Conservation (phyloP, 2,797 vertebrate genomes). For the Premnoplex brunnescens region DNA sequence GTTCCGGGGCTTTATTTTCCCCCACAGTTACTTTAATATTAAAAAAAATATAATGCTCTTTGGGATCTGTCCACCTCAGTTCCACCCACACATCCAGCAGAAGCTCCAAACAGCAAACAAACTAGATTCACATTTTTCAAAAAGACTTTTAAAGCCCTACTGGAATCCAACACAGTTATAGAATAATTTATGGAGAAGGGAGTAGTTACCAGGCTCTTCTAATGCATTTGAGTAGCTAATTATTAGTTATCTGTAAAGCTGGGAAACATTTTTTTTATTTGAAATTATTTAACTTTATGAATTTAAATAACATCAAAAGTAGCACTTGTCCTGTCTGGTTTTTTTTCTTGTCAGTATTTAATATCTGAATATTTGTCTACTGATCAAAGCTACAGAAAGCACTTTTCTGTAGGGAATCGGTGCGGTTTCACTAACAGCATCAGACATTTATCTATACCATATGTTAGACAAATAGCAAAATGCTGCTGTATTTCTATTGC, state of each 20-base stretch:
- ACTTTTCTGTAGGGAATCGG: background rate
- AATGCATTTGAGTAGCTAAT: background rate
- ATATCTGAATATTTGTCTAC: background rate
- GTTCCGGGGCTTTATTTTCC: background rate
- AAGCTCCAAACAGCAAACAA: background rate
- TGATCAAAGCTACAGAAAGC: background rate
- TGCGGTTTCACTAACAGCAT: background rate
- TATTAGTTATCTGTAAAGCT: background rate
- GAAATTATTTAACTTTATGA: background rate
- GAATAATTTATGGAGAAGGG: constrained; percentile 12
- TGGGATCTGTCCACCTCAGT: background rate
- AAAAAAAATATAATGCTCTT: background rate
- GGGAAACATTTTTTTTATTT: background rate
- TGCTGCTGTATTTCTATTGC: background rate
- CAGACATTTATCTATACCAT: constrained; percentile 14
- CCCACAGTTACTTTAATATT: background rate
- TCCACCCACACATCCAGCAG: background rate
- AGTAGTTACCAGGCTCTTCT: background rate
- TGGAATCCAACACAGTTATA: background rate
- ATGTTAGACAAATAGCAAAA: constrained; percentile 19
- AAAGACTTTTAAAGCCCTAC: background rate
- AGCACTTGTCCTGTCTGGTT: background rate
- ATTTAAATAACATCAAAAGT: background rate
- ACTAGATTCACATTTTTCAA: background rate
- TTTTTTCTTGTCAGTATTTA: background rate